These are phyloP conservation scores for Strix aluco DNA, from an alignment of 2,113 vertebrate genomes.

Conservation along the genomic window DNA sequence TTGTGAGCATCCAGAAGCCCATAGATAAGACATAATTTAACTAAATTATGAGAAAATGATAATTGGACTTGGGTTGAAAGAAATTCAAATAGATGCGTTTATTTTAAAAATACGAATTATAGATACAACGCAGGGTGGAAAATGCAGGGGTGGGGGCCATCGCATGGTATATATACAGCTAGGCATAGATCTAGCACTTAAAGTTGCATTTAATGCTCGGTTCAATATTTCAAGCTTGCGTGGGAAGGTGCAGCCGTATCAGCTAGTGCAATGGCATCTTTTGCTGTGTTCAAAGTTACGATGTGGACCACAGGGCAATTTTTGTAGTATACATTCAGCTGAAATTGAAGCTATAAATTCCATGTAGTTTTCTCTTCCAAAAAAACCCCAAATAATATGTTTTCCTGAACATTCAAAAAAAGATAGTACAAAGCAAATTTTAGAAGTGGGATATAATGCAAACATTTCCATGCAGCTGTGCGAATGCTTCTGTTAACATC, in stretches of 20 bases:
- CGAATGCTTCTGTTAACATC: not conserved
- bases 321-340: not conserved
- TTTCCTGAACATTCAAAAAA: not conserved
- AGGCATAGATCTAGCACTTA: not conserved
- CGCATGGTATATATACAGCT: accelerated
- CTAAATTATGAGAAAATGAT: not conserved
- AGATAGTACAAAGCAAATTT: not conserved
- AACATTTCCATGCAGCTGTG: not conserved
- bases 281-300: not conserved
- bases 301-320: not conserved
- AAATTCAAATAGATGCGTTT: accelerated
- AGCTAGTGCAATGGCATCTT: accelerated
- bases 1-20: not conserved
- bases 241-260: not conserved
- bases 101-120: not conserved
- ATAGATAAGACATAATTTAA: not conserved
- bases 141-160: not conserved
- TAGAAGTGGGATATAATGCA: not conserved
- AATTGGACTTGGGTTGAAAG: not conserved
- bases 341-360: not conserved
- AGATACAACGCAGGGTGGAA: not conserved
- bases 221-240: accelerated
- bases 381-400: not conserved
- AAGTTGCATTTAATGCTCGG: accelerated
- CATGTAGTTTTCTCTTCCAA: not conserved